Base-by-base conservation (phyloP, 2,113 vertebrate genomes). In the Embiotoca jacksoni region DNA sequence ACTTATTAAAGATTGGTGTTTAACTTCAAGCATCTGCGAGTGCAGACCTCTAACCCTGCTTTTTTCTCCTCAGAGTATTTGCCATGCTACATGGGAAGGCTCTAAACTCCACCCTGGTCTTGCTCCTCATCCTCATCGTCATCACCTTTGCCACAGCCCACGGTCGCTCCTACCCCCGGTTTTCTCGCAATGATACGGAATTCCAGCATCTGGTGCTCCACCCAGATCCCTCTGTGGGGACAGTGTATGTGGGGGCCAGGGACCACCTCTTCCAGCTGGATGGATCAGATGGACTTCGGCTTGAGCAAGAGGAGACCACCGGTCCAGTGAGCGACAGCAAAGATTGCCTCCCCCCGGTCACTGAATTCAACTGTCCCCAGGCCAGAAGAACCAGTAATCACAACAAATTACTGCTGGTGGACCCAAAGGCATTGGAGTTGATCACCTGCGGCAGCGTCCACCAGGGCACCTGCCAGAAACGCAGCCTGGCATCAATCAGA, bases 381-480 rank as follows among this genome's bases (percentile, higher is more conserved):
- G 96, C 97, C 6, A 93, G 92, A 66, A 75, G 80, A 55, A 97
- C 96, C 0, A 95, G 94, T 84, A 99, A 99, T 88, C 95, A 96
- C 86, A 99, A 98, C 93, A 98, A 99, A 85, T 91, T 99, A 60
- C 93, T 99, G 47, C 92, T 99, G 64, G 95, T 99, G 81, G 95
- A 97, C 68, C 50, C 95, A 0, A 91, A 91, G 66, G 93, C 94
- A 16, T 84, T 82, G 31, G 95, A 97, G 89, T 91, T 99, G 64
- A 96, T 99, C 3, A 97, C 96, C 55, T 99, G 98, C 2, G 98
- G 98, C 72, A 99, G 97, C 0, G 96, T 98, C 36, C 95, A 97
- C 91, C 97, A 99, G 89, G 98, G 98, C 0, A 96, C 96, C 80
- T 99, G 98, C 41, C 97, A 99, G 87, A 98, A 97, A 85, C 95